These are phyloP conservation scores for Leptosomus discolor DNA, from an alignment of 2,113 vertebrate species.

Conservation along the genomic window DNA sequence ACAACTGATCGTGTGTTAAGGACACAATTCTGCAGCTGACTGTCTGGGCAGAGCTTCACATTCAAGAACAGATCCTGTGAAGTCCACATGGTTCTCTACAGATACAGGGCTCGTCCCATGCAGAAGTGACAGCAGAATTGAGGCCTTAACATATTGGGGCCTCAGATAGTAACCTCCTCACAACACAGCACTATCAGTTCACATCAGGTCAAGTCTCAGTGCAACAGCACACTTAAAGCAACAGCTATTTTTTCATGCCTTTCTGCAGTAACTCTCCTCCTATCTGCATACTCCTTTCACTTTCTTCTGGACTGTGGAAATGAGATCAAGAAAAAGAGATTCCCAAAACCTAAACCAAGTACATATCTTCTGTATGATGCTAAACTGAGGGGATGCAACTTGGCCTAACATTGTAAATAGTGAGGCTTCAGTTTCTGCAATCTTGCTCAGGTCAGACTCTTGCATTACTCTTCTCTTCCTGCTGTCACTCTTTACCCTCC, in stretches of 20 bases:
- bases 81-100: neutral
- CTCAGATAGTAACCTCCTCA: neutral
- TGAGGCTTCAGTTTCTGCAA: neutral
- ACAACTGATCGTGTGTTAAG: neutral
- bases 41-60: constrained; percentile 18
- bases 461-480: neutral
- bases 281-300: neutral
- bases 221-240: neutral
- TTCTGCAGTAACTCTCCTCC: neutral
- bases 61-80: neutral
- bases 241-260: neutral
- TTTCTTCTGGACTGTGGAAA: neutral
- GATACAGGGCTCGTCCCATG: neutral
- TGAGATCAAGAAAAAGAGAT: neutral
- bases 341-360: neutral
- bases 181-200: neutral
- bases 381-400: neutral
- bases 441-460: neutral
- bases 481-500: neutral
- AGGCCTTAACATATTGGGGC: neutral
- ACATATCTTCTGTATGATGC: neutral
- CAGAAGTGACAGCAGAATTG: constrained; percentile 22
- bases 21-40: constrained; percentile 29
- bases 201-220: neutral
- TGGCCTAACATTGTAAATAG: neutral